A percentile compares a stretch with the other conserved stretches of the same genome.
Evolutionary conservation across 2,797 vertebrate species (phyloP).

Genomic region (Halcyon leucocephala): DNA sequence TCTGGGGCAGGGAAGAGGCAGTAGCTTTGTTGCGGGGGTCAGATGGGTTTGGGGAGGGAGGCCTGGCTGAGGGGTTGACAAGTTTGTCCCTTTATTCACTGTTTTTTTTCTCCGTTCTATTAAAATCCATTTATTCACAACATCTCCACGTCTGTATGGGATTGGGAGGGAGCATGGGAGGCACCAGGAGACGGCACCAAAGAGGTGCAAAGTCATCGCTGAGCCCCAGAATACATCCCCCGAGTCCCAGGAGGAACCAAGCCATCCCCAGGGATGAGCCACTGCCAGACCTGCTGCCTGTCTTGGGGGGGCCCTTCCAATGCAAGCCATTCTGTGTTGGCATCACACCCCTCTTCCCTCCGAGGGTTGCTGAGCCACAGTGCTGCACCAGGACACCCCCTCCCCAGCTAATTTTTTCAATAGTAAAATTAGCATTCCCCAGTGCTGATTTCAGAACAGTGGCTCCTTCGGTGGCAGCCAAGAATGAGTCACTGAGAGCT

Average conservation of each 20-base stretch:
- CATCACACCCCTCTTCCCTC: background rate
- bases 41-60: no score
- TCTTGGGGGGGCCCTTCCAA: no score
- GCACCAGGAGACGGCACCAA: background rate
- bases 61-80: no score
- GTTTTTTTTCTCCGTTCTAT: background rate
- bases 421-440: no score
- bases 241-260: background rate
- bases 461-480: background rate
- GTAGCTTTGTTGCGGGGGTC: no score
- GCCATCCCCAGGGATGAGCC: background rate
- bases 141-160: background rate
- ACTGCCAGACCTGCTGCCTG: background rate
- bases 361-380: background rate
- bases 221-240: background rate
- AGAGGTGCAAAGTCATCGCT: accelerated
- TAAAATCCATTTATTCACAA: background rate
- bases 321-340: background rate
- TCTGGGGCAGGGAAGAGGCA: no score
- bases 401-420: background rate
- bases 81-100: no score
- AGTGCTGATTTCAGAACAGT: background rate
- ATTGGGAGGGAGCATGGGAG: background rate
- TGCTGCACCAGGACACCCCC: background rate
- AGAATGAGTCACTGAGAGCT: background rate